Conservation (phyloP, 2,888 invertebrate genomes). For the Agriopis marginaria region DNA sequence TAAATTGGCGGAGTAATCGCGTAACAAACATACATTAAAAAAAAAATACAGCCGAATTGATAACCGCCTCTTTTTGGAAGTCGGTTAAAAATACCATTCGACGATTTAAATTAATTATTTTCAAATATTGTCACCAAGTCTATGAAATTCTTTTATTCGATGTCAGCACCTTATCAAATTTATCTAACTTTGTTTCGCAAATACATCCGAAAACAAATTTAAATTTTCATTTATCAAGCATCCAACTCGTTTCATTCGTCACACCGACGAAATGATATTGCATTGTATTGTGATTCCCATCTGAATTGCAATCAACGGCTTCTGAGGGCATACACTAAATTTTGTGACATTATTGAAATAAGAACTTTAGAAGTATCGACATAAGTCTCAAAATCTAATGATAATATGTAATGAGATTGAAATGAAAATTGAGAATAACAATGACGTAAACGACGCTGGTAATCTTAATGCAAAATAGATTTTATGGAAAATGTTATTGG, state of each 20-base stretch:
- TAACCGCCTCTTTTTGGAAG: too few species aligned
- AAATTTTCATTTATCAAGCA: constrained; percentile 75
- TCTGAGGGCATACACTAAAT: constrained; percentile 18
- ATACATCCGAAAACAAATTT: constrained; percentile 70
- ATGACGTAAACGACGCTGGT: constrained; percentile 5
- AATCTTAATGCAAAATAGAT: constrained; percentile 40
- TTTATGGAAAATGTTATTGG: background rate
- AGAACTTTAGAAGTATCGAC: background rate
- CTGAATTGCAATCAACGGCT: constrained; percentile 47
- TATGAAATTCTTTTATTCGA: constrained; percentile 39
- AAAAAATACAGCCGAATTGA: too few species aligned
- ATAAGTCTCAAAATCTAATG: constrained; percentile 15
- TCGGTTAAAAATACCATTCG: constrained; percentile 1
- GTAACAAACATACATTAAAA: too few species aligned
- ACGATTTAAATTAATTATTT: constrained; percentile 31
- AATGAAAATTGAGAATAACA: constrained; percentile 18
- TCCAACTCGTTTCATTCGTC: constrained; percentile 73
- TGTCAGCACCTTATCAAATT: constrained; percentile 58
- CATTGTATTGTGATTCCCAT: constrained; percentile 70
- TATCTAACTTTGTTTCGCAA: constrained; percentile 62
- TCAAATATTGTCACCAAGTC: constrained; percentile 38
- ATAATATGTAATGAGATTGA: background rate
- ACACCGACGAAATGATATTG: constrained; percentile 72
- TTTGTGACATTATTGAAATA: constrained; percentile 2
- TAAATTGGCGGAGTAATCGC: too few species aligned